Conservation (phyloP, 2,888 invertebrate genomes). For the Acleris literana region DNA sequence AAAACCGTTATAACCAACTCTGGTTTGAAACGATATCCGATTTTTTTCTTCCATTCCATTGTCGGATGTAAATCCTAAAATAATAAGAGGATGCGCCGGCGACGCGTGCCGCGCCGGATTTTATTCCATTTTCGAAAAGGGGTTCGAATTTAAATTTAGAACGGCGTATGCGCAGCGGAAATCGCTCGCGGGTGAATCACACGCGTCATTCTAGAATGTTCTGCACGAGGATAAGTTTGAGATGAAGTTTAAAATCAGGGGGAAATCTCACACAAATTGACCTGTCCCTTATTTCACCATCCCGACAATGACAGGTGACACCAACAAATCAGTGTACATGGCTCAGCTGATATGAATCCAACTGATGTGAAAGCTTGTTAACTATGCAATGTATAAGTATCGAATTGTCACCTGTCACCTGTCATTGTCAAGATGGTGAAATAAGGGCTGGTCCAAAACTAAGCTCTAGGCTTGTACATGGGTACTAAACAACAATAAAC, state of each 20-base stretch:
- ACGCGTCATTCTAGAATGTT: slow-evolving; percentile 40
- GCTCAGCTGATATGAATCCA: no score
- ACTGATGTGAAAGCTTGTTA: no score
- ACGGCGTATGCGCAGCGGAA: slow-evolving; percentile 70
- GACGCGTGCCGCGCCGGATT: slow-evolving; percentile 66
- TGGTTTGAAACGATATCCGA: background rate
- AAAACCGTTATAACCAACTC: no score
- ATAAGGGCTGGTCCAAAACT: no score
- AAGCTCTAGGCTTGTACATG: no score
- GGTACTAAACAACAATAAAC: no score
- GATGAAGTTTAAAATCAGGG: background rate
- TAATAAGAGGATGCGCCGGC: slow-evolving; percentile 69
- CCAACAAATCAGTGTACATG: no score
- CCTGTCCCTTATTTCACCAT: background rate
- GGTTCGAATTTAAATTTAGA: slow-evolving; percentile 78
- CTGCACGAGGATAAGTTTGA: background rate
- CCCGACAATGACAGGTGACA: no score
- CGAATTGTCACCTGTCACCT: no score
- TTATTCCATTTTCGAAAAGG: slow-evolving; percentile 78
- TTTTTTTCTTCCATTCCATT: slow-evolving; percentile 17
- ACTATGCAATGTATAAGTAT: no score
- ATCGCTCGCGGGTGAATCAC: slow-evolving; percentile 73
- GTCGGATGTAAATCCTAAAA: slow-evolving; percentile 67
- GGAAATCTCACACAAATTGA: background rate
- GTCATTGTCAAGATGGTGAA: no score